Evolutionary conservation across 1,140 invertebrate genomes (phyloP).

Genomic region (Papilio aristodemus): DNA sequence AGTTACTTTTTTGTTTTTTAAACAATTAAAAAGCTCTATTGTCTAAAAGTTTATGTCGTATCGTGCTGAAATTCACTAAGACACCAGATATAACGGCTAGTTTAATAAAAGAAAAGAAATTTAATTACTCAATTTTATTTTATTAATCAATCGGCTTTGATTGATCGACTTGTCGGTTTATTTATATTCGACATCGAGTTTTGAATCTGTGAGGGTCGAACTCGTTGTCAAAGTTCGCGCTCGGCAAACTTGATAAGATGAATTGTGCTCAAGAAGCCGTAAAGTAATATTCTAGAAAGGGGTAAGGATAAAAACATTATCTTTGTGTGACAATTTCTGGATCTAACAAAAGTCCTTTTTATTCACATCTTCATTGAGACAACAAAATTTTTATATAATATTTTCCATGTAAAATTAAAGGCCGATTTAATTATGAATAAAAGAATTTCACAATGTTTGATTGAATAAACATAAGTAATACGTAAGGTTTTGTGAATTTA

Average conservation of each 20-base stretch:
- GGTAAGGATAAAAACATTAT: not conserved
- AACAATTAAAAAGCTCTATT: conserved; percentile 4
- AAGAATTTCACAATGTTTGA: not conserved
- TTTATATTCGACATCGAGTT: conserved; percentile 8
- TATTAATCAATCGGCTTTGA: not conserved
- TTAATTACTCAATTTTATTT: not conserved
- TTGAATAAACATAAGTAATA: not conserved
- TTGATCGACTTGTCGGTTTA: conserved; percentile 29
- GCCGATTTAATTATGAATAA: too few species aligned
- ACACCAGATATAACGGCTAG: not conserved
- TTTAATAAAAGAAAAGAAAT: not conserved
- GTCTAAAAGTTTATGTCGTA: too few species aligned
- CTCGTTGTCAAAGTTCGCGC: conserved; percentile 7
- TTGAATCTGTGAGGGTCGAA: conserved; percentile 11
- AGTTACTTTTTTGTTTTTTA: conserved; percentile 34
- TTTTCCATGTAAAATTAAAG: too few species aligned
- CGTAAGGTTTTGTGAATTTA: not conserved
- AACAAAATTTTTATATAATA: too few species aligned
- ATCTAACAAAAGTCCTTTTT: not conserved
- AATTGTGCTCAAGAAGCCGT: conserved; percentile 4
- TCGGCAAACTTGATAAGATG: conserved; percentile 13
- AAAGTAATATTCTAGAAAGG: not conserved
- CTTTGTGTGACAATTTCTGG: conserved; percentile 16
- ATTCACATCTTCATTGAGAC: not conserved
- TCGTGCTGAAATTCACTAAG: too few species aligned